Evolutionary conservation across 2,888 invertebrate genomes (phyloP).

Genomic region (Uropetala carovei): DNA sequence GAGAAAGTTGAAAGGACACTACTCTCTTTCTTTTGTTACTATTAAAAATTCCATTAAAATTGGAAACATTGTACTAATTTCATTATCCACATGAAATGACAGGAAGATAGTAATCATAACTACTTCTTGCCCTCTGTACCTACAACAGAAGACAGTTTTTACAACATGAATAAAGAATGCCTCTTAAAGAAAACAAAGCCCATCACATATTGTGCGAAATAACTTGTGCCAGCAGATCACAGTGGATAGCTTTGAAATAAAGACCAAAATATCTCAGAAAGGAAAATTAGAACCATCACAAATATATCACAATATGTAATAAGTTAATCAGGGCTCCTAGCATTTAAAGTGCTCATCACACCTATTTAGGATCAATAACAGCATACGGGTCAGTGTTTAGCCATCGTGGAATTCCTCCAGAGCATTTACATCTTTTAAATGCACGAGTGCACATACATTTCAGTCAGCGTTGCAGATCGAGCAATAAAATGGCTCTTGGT

Average conservation of each 20-base stretch:
- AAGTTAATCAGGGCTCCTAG: conserved; percentile 63
- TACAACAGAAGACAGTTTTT: conserved; percentile 27
- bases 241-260: conserved; percentile 62
- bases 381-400: conserved; percentile 45
- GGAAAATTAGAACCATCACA: conserved; percentile 63
- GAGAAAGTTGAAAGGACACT: conserved; percentile 6
- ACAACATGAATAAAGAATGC: conserved; percentile 31
- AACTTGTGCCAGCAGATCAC: conserved; percentile 64
- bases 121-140: conserved; percentile 21
- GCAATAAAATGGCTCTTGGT: conserved; percentile 61
- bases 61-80: conserved; percentile 29
- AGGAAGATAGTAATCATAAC: conserved; percentile 13
- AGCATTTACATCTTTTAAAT: conserved; percentile 55
- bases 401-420: conserved; percentile 53
- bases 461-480: conserved; percentile 62
- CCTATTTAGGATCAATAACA: conserved; percentile 53
- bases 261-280: conserved; percentile 62
- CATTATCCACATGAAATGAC: conserved; percentile 26
- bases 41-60: conserved; percentile 34
- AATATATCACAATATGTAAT: conserved; percentile 64
- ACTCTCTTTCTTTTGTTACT: conserved; percentile 14
- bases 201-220: conserved; percentile 62
- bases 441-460: conserved; percentile 54
- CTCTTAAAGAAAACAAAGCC: conserved; percentile 46
- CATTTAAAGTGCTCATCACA: conserved; percentile 54